Evolutionary conservation across 2,113 vertebrate genomes (phyloP).

Genomic region (Pampusana beccarii): DNA sequence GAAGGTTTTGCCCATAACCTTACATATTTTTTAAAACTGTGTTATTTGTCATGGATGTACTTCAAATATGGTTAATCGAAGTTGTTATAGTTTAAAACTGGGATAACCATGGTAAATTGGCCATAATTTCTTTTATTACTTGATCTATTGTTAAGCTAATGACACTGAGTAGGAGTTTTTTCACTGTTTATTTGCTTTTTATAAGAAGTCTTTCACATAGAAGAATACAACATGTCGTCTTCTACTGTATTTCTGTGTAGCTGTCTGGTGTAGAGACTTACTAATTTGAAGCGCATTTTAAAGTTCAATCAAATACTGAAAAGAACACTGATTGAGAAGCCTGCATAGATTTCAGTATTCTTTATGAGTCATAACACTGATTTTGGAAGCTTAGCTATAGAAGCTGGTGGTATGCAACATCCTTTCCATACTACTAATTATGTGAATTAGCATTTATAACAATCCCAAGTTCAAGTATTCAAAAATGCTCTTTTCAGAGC

Average conservation of each 20-base stretch:
- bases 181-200: constrained; percentile 52
- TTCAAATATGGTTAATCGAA: constrained; percentile 47
- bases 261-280: constrained; percentile 46
- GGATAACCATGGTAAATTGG: constrained; percentile 22
- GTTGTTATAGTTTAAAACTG: constrained; percentile 31
- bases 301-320: constrained; percentile 58
- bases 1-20: constrained; percentile 4
- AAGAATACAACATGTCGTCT: constrained; percentile 35
- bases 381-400: constrained; percentile 53
- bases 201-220: constrained; percentile 7
- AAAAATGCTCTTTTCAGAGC: constrained; percentile 68
- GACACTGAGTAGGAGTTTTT: constrained; percentile 33
- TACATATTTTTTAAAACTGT: not conserved
- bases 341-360: constrained; percentile 64
- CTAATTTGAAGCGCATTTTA: constrained; percentile 56
- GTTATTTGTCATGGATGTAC: constrained; percentile 11
- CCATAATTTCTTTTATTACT: constrained; percentile 40
- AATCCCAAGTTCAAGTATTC: constrained; percentile 69
- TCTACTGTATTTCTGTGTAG: constrained; percentile 41
- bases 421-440: constrained; percentile 46
- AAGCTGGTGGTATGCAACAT: constrained; percentile 49
- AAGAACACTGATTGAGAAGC: constrained; percentile 57
- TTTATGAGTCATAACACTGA: constrained; percentile 63
- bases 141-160: constrained; percentile 43
- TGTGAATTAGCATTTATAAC: constrained; percentile 63